Conservation (phyloP, 2,888 invertebrate species). For the Thereva unica region DNA sequence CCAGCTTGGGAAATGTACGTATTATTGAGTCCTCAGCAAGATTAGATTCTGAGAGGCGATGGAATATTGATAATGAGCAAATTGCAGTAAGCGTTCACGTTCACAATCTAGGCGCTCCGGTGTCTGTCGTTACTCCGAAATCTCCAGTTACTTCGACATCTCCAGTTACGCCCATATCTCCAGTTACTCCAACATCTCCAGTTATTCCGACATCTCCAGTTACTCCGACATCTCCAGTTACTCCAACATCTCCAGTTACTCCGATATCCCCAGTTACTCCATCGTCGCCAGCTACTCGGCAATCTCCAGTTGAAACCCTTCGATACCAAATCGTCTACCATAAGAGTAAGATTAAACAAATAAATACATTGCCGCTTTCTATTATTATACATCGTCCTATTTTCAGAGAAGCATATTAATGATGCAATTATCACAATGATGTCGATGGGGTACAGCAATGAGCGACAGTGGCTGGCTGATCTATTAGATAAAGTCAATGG, state of each 20-base stretch:
- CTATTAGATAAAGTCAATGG: conserved; percentile 55
- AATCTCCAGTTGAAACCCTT: neutral
- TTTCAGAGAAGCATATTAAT: conserved; percentile 61
- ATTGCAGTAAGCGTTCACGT: no score
- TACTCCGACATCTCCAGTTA: neutral
- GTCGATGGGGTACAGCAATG: conserved; percentile 82
- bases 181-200: neutral
- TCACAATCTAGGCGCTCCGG: no score
- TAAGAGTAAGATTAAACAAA: conserved; percentile 13
- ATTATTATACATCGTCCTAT: conserved; percentile 8
- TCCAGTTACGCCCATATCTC: conserved; percentile 42
- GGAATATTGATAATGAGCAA: no score
- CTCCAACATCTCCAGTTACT: conserved; percentile 10
- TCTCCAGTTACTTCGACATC: no score
- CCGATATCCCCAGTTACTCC: conserved; percentile 29
- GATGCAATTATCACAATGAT: conserved; percentile 71
- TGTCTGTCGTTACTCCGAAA: no score
- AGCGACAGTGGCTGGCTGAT: conserved; percentile 60
- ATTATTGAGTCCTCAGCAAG: neutral
- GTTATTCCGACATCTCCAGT: no score
- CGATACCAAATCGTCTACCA: conserved; percentile 22
- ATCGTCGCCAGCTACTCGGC: conserved; percentile 26
- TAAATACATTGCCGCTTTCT: neutral
- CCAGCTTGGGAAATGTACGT: neutral
- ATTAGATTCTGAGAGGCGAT: no score